These are phyloP conservation scores for Poecilia picta DNA, from an alignment of 2,797 vertebrate species.

Conservation along the genomic window DNA sequence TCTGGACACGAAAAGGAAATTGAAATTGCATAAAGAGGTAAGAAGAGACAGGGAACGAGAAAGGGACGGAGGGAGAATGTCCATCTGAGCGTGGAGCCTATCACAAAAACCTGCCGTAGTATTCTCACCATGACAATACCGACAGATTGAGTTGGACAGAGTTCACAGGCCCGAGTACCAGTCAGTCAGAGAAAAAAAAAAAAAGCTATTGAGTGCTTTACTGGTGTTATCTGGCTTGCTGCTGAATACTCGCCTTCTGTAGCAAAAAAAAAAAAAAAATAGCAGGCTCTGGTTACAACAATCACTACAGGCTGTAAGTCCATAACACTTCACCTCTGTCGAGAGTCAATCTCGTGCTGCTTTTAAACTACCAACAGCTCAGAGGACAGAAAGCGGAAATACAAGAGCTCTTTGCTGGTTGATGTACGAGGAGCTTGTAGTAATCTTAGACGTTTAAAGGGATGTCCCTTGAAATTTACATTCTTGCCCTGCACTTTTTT, in stretches of 20 bases:
- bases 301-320: constrained; percentile 43
- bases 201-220: constrained; percentile 65
- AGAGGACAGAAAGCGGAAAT: constrained; percentile 3
- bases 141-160: constrained; percentile 77
- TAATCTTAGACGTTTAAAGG: background rate
- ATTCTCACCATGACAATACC: constrained; percentile 71
- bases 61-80: constrained; percentile 36
- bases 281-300: constrained; percentile 59
- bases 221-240: constrained; percentile 57
- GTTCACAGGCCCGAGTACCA: constrained; percentile 71
- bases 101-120: constrained; percentile 66
- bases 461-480: constrained; percentile 13
- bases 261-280: constrained; percentile 20
- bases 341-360: constrained; percentile 21
- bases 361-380: background rate
- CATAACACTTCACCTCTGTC: constrained; percentile 39
- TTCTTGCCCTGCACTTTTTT: background rate
- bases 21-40: constrained; percentile 28
- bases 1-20: constrained; percentile 22
- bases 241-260: constrained; percentile 55
- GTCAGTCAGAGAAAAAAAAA: constrained; percentile 47
- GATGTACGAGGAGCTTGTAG: background rate
- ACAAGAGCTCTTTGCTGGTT: background rate
- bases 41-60: constrained; percentile 12
- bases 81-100: constrained; percentile 43